phyloP scores from a whole-genome alignment of 2,797 vertebrate species.

The Thunnus albacares region DNA sequence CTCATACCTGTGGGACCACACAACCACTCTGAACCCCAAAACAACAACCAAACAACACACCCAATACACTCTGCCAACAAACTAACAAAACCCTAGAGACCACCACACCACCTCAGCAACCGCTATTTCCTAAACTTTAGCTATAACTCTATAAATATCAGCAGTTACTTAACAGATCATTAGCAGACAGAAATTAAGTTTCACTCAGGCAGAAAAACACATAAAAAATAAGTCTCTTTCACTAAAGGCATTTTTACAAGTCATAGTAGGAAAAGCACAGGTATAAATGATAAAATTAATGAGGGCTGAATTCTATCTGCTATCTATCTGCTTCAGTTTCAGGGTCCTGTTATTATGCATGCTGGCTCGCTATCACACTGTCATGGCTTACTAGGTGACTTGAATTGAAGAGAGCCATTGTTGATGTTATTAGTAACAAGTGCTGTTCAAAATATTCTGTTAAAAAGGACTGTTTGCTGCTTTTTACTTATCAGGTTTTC shows the following conservation, averaged over 20 bases:
- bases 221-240: too few species aligned
- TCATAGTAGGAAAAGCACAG: too few species aligned
- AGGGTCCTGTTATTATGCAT: too few species aligned
- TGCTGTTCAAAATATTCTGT: conserved; percentile 2
- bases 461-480: conserved; percentile 18
- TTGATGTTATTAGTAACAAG: conserved; percentile 16
- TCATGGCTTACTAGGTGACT: too few species aligned
- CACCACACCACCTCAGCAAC: not conserved
- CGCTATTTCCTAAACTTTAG: not conserved
- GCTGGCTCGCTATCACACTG: too few species aligned
- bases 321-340: not conserved
- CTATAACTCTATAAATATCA: not conserved
- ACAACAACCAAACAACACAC: not conserved
- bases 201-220: not conserved
- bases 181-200: conserved; percentile 5
- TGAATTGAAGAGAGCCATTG: not conserved
- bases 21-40: too few species aligned
- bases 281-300: not conserved
- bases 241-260: too few species aligned
- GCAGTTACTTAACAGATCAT: not conserved
- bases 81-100: not conserved
- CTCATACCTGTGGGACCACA: not conserved
- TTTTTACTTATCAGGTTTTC: conserved; percentile 47
- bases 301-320: not conserved
- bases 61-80: not conserved